phyloP scores from a whole-genome alignment of 2,888 invertebrate species.

The Galeruca laticollis region DNA sequence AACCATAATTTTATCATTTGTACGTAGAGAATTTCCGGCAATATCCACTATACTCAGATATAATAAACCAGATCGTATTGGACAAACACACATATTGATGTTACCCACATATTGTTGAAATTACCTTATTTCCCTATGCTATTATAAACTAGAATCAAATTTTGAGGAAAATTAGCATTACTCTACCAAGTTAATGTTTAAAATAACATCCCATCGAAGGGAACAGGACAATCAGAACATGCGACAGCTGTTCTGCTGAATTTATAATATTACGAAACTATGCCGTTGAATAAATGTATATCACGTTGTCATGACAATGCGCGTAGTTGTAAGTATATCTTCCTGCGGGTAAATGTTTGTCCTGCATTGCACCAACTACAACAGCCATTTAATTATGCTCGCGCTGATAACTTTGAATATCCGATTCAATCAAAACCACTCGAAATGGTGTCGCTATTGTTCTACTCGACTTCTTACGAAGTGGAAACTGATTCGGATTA shows the following conservation, averaged over 20 bases:
- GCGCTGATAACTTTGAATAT: constrained; percentile 16
- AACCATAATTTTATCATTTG: no score
- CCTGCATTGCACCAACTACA: constrained; percentile 28
- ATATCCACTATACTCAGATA: no score
- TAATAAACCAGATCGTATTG: no score
- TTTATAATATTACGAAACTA: constrained; percentile 14
- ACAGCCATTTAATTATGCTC: constrained; percentile 18
- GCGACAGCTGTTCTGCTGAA: constrained; percentile 11
- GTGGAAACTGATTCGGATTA: constrained; percentile 4
- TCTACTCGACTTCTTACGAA: not conserved
- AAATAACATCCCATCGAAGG: constrained; percentile 1
- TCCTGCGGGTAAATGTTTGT: constrained; percentile 16
- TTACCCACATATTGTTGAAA: not conserved
- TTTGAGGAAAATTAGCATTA: not conserved
- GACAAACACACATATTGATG: not conserved
- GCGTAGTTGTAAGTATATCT: constrained; percentile 21
- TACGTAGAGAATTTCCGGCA: no score
- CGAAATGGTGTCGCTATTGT: constrained; percentile 6
- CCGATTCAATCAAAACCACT: constrained; percentile 20
- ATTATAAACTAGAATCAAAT: not conserved
- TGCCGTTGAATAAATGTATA: constrained; percentile 19
- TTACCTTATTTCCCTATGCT: not conserved
- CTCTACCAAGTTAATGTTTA: not conserved
- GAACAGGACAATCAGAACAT: not conserved
- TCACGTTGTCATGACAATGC: constrained; percentile 5